These are phyloP conservation scores for Sebastes fasciatus DNA, from an alignment of 2,113 vertebrate genomes.

Conservation along the genomic window DNA sequence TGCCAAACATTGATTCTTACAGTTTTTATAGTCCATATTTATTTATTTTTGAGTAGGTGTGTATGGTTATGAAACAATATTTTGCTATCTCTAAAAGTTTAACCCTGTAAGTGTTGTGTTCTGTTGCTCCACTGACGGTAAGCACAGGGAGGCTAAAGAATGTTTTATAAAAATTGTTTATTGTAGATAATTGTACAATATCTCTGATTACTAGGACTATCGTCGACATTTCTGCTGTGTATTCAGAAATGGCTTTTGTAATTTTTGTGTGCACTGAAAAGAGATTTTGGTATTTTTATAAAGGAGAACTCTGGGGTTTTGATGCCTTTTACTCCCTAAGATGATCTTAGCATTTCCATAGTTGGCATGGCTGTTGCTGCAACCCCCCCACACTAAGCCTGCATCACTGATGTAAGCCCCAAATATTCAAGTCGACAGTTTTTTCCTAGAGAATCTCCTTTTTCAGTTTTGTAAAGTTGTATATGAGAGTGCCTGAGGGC, in stretches of 20 bases:
- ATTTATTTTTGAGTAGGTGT: slow-evolving; percentile 79
- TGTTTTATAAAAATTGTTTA: slow-evolving; percentile 80
- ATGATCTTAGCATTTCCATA: slow-evolving; percentile 56
- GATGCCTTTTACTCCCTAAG: slow-evolving; percentile 51
- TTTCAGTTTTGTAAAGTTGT: slow-evolving; percentile 80
- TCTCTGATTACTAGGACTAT: slow-evolving; percentile 73
- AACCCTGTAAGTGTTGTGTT: slow-evolving; percentile 60
- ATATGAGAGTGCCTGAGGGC: slow-evolving; percentile 70
- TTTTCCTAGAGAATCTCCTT: slow-evolving; percentile 63
- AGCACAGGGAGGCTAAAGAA: slow-evolving; percentile 69
- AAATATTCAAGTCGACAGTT: slow-evolving; percentile 46
- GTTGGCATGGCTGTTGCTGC: slow-evolving; percentile 71
- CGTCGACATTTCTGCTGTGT: slow-evolving; percentile 70
- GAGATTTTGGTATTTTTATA: slow-evolving; percentile 83
- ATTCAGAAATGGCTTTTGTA: slow-evolving; percentile 79
- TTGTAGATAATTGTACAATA: slow-evolving; percentile 87
- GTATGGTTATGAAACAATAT: slow-evolving; percentile 68
- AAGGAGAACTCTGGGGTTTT: slow-evolving; percentile 66
- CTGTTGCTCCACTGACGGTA: slow-evolving; percentile 59
- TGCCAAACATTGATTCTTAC: slow-evolving; percentile 78
- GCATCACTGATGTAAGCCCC: slow-evolving; percentile 61
- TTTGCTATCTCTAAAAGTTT: slow-evolving; percentile 63
- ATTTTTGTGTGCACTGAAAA: slow-evolving; percentile 81
- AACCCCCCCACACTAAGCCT: slow-evolving; percentile 50
- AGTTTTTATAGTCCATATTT: slow-evolving; percentile 81